Evolutionary conservation across 2,797 vertebrate species (phyloP).

Genomic region (Bradypus variegatus): DNA sequence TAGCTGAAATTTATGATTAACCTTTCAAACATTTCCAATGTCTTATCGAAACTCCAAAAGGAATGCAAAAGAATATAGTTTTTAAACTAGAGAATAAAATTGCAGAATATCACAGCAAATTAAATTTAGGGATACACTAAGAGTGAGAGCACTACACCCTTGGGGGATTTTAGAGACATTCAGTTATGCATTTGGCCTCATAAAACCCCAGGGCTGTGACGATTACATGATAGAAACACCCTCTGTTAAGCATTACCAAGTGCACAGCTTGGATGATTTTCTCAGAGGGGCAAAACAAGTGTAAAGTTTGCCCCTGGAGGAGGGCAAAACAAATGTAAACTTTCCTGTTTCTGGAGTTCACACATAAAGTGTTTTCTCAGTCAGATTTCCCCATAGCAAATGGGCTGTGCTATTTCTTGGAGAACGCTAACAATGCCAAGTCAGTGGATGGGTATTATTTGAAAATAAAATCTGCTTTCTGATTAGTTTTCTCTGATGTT

Average conservation of each 20-base stretch:
- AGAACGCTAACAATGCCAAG: conserved; percentile 5
- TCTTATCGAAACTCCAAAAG: conserved; percentile 65
- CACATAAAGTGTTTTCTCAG: conserved; percentile 19
- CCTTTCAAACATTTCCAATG: conserved; percentile 59
- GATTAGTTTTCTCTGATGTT: not conserved
- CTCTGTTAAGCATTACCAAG: conserved; percentile 65
- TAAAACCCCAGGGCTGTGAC: conserved; percentile 63
- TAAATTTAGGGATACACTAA: conserved; percentile 58
- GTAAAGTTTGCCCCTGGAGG: not conserved
- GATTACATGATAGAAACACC: conserved; percentile 70
- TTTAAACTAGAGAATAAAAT: conserved; percentile 60
- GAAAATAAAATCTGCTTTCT: not conserved
- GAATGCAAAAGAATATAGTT: conserved; percentile 62
- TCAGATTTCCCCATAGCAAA: conserved; percentile 23
- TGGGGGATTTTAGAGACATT: conserved; percentile 67
- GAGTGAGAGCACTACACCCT: conserved; percentile 60
- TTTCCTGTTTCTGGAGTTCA: conserved; percentile 42
- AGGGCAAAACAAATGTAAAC: conserved; percentile 43
- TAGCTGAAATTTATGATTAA: conserved; percentile 57
- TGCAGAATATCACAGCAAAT: conserved; percentile 60
- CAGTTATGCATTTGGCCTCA: conserved; percentile 69
- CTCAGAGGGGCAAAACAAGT: conserved; percentile 45
- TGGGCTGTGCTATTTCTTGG: not conserved
- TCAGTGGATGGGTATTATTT: not conserved
- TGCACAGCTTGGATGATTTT: conserved; percentile 50